phyloP scores from a whole-genome alignment of 2,888 invertebrate species.

The Ceriagrion tenellum region DNA sequence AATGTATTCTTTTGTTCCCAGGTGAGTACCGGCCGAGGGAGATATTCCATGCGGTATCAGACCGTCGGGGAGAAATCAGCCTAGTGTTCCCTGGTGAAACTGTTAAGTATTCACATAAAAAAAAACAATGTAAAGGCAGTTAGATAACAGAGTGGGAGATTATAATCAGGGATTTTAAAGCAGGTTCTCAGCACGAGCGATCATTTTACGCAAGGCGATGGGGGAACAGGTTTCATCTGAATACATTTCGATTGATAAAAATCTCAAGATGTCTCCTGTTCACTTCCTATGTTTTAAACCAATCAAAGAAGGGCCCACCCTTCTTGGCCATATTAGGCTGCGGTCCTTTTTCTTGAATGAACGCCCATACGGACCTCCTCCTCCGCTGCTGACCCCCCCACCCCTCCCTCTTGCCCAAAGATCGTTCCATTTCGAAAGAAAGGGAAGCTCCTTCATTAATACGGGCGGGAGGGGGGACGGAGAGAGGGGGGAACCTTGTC shows the following conservation, averaged over 20 bases:
- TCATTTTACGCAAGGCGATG: not conserved
- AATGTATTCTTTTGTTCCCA: not conserved
- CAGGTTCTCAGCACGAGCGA: not conserved
- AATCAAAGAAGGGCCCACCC: not conserved
- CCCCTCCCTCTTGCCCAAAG: constrained; percentile 20
- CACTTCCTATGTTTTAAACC: not conserved
- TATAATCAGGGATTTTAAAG: not conserved
- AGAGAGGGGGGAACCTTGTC: constrained; percentile 28
- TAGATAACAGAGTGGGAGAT: not conserved
- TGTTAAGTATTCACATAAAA: not conserved
- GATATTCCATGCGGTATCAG: not conserved
- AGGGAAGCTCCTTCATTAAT: not conserved
- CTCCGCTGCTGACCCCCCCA: not conserved
- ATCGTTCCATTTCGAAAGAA: not conserved
- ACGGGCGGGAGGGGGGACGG: not conserved
- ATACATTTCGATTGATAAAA: constrained; percentile 5
- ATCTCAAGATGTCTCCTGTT: not conserved
- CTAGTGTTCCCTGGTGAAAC: not conserved
- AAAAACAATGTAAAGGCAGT: not conserved
- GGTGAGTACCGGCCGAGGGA: not conserved
- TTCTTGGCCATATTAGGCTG: not conserved
- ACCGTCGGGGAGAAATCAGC: not conserved
- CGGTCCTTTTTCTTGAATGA: not conserved
- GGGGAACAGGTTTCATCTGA: not conserved
- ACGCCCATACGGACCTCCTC: not conserved